Base-by-base conservation (phyloP, 2,888 invertebrate species). In the Stenchaetothrips biformis region DNA sequence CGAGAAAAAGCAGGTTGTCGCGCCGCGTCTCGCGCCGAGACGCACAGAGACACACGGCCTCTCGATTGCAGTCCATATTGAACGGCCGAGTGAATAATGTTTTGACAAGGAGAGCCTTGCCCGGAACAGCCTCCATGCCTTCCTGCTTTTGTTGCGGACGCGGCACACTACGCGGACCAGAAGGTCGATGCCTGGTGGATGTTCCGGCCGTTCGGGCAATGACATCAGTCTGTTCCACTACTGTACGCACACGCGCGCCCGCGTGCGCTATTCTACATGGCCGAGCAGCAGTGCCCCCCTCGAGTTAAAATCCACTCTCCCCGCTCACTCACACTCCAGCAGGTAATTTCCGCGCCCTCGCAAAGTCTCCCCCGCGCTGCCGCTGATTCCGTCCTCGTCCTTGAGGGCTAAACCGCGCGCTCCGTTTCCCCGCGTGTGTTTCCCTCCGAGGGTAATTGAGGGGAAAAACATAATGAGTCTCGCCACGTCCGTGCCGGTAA, bases 101-200 rank as follows among this genome's bases (percentile, higher is more conserved):
- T 37, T 37, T 37, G 37, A 37, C 37, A 37, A 37, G 37, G 37
- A 37, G 37, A 37, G 37, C 37, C 37, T 37, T 37, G 37, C 37
- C 37, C 37, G 37, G 37, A 37, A 37, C 37, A 37, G 37, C 37
- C 37, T 37, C 37, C 37, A 37, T 74, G 25, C 67, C 67, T 74
- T 74, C 67, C 67, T 74, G 67, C 67, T 67, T 37, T 67, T 21
- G 67, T 74, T 74, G 37, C 37, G 37, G 37, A n/a, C 37, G 37
- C 37, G 37, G 37, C 37, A 37, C 37, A 37, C 37, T 37, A 4
- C 37, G 37, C 37, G 37, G 37, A 37, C 67, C 25, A 74, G 67
- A 74, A 74, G 67, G 67, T 74, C 67, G 67, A 25, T 74, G 67
- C 67, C 67, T 74, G 67, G 37, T 37, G 4, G 37, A 37, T 37